Conservation (phyloP, 2,113 vertebrate genomes). For the Odocoileus virginianus region DNA sequence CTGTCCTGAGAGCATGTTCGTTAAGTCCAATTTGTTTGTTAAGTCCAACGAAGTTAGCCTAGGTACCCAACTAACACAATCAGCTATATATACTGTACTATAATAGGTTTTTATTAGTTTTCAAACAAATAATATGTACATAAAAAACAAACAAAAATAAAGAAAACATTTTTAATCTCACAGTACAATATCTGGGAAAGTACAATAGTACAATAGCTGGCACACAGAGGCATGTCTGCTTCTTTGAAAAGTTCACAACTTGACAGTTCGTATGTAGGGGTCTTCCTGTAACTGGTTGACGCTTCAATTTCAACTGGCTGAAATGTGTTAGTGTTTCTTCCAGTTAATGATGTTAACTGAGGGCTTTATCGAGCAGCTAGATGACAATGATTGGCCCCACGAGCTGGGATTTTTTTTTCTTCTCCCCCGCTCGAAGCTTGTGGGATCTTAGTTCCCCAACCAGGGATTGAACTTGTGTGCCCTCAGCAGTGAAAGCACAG, state of each 20-base stretch:
- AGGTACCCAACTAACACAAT: not conserved
- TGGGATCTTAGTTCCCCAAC: not conserved
- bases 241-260: not conserved
- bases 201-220: not conserved
- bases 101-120: not conserved
- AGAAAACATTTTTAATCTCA: not conserved
- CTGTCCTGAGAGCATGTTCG: not conserved
- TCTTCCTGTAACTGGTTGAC: not conserved
- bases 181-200: not conserved
- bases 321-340: not conserved
- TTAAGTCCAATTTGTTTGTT: not conserved
- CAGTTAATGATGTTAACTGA: not conserved
- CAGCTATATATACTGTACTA: not conserved
- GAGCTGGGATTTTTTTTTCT: not conserved
- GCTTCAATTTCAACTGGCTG: not conserved
- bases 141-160: not conserved
- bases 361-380: not conserved
- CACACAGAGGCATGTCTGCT: not conserved
- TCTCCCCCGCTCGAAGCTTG: not conserved
- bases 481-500: not conserved
- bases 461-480: not conserved
- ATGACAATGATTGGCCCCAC: not conserved
- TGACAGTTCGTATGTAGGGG: not conserved
- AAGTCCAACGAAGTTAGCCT: not conserved
- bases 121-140: not conserved